Base-by-base conservation (phyloP, 2,113 vertebrate genomes). In the Tetrax tetrax region DNA sequence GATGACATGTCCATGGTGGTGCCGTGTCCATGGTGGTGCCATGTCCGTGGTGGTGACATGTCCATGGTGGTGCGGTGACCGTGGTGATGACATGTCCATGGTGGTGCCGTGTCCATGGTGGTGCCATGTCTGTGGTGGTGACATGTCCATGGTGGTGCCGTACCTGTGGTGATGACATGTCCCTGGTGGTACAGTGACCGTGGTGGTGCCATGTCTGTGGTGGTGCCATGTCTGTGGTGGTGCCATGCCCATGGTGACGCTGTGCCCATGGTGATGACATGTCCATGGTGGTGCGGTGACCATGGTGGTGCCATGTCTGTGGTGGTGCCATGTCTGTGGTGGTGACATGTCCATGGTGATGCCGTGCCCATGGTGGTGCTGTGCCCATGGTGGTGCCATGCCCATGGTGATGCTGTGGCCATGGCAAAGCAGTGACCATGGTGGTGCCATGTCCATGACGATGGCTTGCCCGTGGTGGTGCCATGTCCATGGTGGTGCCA, bases 361-460 rank as follows among this genome's bases (percentile, higher is more conserved):
- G 14, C 5, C 8, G 2, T 33, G 35, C 3, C 70, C 50, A 16
- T 18, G 16, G 18, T 20, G 10, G 2, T 74, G 12, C 5, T 4
- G 23, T 23, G 29, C 5, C 35, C 47, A 6, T 25, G 29, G 27
- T 31, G 59, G 16, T 24, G 22, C 4, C 14, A 16, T 38, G 10
- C 24, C 60, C 17, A 8, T 10, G 43, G 64, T 4, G 41, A n/a
- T 28, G 61, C 17, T 23, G 2, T 24, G 33, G 9, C 23, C 17
- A 38, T 6, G 19, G 15, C 35, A 0, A n/a, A n/a, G n/a, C n/a
- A n/a, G n/a, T 9, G 48, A 4, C 43, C 24, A 0, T 8, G 33
- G 12, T 4, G 7, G n/a, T 24, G 22, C 4, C 14, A 16, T 38
- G 10, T 16, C 60, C 17, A 8, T 10, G 43, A 53, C 4, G 41